Evolutionary conservation across 1,140 invertebrate genomes (phyloP), one percentile per base, ranked within the genome.

Genomic region (Drosophila pectinifera): DNA sequence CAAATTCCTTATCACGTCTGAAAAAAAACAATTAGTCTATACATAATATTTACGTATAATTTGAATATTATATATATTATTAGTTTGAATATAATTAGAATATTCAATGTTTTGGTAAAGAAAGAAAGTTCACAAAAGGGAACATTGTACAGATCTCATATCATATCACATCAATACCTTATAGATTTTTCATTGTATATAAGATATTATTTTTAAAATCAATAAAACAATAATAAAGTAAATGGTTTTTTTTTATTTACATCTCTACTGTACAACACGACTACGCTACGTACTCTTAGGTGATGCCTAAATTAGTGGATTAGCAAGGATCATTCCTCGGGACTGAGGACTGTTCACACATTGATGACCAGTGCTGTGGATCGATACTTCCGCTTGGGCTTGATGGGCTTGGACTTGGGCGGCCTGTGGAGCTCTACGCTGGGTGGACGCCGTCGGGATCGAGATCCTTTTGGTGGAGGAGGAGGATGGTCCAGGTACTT

Each of bases 361-460:
- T 90, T 91, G 55, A 91, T 91, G 56, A 91, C 85, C 72, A 91
- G 57, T 20, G 90, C 82, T 36, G 86, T 72, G 14, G 86, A 78
- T 67, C 84, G 74, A 45, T 68, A 91, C 46, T 91, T 91, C 14
- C 81, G 51, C 34, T 90, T 86, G 7, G 90, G 86, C 18, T 88
- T 85, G 6, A 78, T 57, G 38, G 63, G 70, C 42, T 90, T 83
- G 4, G 61, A n/a, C 1, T 78, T 90, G 7, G 80, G 80, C 4
- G 80, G 58, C 2, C 83, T 69, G 10, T 79, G 80, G 20, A 73
- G 56, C 34, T 76, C 67, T 26, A 61, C 28, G 24, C 70, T 61
- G 4, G 82, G 43, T 10, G 88, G 80, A 10, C 80, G 80, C 13
- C 89, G 62, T 1, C 56, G 70, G 3, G 65, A 56, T 16, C 81